These are phyloP conservation scores for Amphiduros pacificus DNA, from an alignment of 2,888 invertebrate species.

Conservation along the genomic window DNA sequence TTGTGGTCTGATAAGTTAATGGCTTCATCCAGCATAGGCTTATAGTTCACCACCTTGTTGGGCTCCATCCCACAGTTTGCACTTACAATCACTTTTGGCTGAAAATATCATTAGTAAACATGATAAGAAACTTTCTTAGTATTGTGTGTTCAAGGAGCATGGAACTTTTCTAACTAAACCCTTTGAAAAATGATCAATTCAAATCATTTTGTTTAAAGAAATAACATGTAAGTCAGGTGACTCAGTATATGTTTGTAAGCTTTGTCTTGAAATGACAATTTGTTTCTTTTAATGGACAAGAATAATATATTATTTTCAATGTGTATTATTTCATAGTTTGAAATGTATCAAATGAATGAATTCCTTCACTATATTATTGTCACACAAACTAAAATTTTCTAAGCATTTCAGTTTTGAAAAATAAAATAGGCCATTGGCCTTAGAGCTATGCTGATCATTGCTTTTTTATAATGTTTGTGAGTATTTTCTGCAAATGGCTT, in stretches of 20 bases:
- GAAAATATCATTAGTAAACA: constrained; percentile 37
- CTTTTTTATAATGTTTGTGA: no score
- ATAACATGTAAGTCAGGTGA: no score
- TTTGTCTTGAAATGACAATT: no score
- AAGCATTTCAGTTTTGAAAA: neutral
- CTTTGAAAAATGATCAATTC: no score
- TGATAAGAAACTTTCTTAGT: neutral
- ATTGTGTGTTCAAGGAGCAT: no score
- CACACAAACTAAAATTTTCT: neutral
- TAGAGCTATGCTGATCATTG: no score
- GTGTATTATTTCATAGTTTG: neutral
- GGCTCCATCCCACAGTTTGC: constrained; percentile 92
- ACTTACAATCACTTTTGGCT: constrained; percentile 85
- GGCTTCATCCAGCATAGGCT: constrained; percentile 80
- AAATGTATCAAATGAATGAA: neutral
- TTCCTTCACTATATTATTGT: neutral
- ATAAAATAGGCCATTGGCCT: no score
- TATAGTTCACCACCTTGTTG: constrained; percentile 79
- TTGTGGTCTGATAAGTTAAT: constrained; percentile 72
- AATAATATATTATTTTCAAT: neutral
- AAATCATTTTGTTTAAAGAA: no score
- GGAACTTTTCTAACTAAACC: no score
- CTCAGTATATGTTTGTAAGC: no score
- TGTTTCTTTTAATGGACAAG: neutral
- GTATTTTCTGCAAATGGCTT: no score